Base-by-base conservation (phyloP, 2,888 invertebrate species). In the Harpagoxenus sublaevis region DNA sequence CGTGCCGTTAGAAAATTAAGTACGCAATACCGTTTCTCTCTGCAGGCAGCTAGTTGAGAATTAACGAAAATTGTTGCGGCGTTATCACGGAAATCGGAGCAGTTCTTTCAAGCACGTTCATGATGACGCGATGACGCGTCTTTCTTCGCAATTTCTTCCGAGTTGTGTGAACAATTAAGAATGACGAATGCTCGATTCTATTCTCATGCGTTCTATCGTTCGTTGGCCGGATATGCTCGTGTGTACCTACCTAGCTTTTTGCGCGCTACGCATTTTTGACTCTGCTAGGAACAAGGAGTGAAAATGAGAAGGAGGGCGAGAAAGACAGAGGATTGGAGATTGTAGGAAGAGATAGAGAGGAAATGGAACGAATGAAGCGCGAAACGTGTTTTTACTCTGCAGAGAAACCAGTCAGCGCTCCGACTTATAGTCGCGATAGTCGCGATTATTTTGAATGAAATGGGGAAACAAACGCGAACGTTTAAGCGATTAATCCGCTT, bases 211-310 rank as follows among this genome's bases (percentile, higher is more conserved):
- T 65, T 73, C 86, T 74, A 60, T 51, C 78, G 79, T 77, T 87
- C 78, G 62, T 89, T 88, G 89, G 88, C 87, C 81, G 55, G 66
- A 86, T 87, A 90, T 85, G 91, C 92, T 93, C 92, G 92, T 91
- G 91, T 91, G 91, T 93, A 91, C 91, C 87, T 89, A 92, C 89
- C 88, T 91, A 91, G 94, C 94, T 93, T 92, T 60, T 88, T 91
- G 89, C 90, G 91, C 92, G 92, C 92, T 92, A 91, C 87, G 93
- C 92, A 92, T 92, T 92, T 92, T 92, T 91, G 89, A 89, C 91
- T 92, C 92, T 89, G 90, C 91, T 84, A 88, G 88, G 85, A 86
- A 83, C 86, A 75, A 51, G 53, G 79, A 23, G 62, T 28, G 45
- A 39, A 60, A 70, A 68, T 23, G 62, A 48, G 62, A 73, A 42